Evolutionary conservation across 2,888 invertebrate genomes (phyloP).

Genomic region (Pammene fasciana): DNA sequence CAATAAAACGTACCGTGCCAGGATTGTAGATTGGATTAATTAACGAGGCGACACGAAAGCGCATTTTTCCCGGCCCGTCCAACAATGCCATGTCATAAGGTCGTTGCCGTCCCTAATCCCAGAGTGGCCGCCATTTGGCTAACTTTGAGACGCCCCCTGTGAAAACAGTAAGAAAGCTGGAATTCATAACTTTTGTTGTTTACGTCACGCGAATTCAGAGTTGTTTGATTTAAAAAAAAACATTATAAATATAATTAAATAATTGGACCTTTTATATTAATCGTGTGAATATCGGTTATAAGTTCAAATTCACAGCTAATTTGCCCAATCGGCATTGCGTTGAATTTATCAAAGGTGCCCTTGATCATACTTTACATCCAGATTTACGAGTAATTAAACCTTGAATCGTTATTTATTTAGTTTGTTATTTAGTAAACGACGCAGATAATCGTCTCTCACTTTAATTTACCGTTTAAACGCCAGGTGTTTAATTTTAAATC

Average conservation of each 20-base stretch:
- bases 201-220: too few species aligned
- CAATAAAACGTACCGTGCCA: not conserved
- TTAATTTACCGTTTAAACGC: conserved; percentile 1
- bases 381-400: not conserved
- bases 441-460: conserved; percentile 19
- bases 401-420: not conserved
- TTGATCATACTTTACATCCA: not conserved
- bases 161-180: not conserved
- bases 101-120: conserved; percentile 26
- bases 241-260: too few species aligned
- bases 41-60: conserved; percentile 6
- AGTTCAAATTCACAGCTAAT: too few species aligned
- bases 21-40: conserved; percentile 7
- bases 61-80: conserved; percentile 27
- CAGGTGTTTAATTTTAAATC: conserved; percentile 14
- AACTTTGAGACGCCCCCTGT: not conserved
- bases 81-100: conserved; percentile 33
- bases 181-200: too few species aligned
- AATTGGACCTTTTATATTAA: too few species aligned
- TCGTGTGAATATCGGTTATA: too few species aligned
- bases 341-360: not conserved
- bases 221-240: too few species aligned
- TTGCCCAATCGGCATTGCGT: too few species aligned
- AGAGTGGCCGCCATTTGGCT: conserved; percentile 25
- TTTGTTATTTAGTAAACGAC: conserved; percentile 11